These are phyloP conservation scores for Chaunax sp. DNA, from an alignment of 2,797 vertebrate species.

Conservation along the genomic window DNA sequence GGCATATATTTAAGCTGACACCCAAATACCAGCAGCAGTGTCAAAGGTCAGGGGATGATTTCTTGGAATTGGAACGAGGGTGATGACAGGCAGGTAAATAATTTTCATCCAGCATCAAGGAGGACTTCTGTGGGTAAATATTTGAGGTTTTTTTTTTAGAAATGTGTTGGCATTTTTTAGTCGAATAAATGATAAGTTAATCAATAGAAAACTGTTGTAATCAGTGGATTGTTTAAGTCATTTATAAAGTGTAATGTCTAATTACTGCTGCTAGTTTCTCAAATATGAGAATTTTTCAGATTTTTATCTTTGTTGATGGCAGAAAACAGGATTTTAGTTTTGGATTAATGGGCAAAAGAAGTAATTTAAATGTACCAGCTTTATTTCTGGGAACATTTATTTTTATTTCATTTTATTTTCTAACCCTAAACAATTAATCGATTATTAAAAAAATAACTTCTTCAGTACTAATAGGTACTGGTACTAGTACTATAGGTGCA, in stretches of 20 bases:
- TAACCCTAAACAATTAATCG: no score
- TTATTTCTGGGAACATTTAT: no score
- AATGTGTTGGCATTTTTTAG: not conserved
- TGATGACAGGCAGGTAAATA: conserved; percentile 28
- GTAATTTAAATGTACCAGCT: no score
- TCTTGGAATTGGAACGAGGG: conserved; percentile 10
- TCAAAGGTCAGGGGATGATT: conserved; percentile 52
- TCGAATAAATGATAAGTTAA: not conserved
- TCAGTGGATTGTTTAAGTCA: not conserved
- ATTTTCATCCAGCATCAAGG: no score
- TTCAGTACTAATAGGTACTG: no score
- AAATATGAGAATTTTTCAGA: not conserved
- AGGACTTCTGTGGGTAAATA: not conserved
- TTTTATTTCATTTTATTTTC: no score
- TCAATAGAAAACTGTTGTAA: not conserved
- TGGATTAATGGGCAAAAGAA: no score
- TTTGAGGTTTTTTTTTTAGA: not conserved
- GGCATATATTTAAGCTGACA: conserved; percentile 42
- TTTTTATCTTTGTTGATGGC: not conserved
- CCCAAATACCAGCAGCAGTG: conserved; percentile 39
- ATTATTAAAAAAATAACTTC: not conserved
- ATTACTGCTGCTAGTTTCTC: not conserved
- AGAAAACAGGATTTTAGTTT: no score
- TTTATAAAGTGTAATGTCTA: not conserved
- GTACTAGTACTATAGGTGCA: no score